These are phyloP conservation scores for Pseudomugil tenellus DNA, from an alignment of 2,797 vertebrate species.

Conservation along the genomic window DNA sequence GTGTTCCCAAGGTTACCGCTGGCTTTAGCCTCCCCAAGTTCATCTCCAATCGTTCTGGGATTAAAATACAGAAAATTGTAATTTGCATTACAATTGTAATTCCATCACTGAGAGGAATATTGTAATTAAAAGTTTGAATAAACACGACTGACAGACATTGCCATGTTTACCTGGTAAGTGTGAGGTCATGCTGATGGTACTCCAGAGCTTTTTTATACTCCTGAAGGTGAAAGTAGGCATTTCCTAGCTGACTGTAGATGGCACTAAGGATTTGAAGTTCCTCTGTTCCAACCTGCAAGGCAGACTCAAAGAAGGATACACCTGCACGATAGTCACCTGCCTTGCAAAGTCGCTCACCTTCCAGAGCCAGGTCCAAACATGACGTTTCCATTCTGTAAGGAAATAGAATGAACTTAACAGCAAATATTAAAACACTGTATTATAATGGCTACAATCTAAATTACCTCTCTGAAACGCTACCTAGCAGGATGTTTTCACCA, in stretches of 20 bases:
- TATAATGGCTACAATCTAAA: background rate
- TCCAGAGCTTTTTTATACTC: conserved; percentile 94
- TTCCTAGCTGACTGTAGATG: conserved; percentile 98
- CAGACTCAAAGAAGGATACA: conserved; percentile 94
- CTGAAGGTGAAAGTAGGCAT: conserved; percentile 96
- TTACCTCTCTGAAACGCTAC: background rate
- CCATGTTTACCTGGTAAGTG: conserved; percentile 76
- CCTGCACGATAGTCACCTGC: conserved; percentile 89
- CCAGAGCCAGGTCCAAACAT: conserved; percentile 94
- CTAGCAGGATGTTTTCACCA: background rate
- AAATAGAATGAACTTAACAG: background rate
- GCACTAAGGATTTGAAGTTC: conserved; percentile 97
- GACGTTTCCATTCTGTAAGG: conserved; percentile 93
- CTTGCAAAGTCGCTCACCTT: conserved; percentile 95
- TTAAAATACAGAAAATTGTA: conserved; percentile 1
- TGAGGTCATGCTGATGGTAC: conserved; percentile 95
- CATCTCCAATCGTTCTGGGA: conserved; percentile 92
- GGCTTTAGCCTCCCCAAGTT: conserved; percentile 96
- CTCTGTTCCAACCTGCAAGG: conserved; percentile 96
- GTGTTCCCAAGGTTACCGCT: conserved; percentile 98
- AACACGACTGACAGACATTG: background rate
- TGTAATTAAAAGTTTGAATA: conserved; percentile 18
- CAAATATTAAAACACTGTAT: background rate
- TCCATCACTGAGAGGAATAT: conserved; percentile 17
- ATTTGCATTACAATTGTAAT: no score